Conservation (phyloP, 2,797 vertebrate species). For the Esox masquinongy region DNA sequence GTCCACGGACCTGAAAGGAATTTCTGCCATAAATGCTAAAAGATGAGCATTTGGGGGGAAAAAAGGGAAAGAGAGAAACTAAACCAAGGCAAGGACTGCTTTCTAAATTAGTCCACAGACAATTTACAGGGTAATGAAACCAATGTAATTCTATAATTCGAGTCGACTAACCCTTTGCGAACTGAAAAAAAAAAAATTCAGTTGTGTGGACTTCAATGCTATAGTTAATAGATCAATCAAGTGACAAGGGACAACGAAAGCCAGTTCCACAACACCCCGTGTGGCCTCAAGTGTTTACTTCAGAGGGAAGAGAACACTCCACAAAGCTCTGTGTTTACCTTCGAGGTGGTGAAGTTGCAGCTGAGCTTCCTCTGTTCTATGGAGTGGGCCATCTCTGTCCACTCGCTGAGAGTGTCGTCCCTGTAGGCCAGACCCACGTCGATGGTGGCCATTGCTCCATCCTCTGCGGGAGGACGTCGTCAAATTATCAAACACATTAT, state of each 20-base stretch:
- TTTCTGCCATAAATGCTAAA: too few species aligned
- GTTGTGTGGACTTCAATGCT: background rate
- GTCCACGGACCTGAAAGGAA: too few species aligned
- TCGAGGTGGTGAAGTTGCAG: constrained; percentile 84
- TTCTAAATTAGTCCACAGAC: too few species aligned
- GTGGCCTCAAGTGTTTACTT: background rate
- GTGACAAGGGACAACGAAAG: background rate
- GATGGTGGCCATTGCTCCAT: constrained; percentile 84
- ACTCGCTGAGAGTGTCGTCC: constrained; percentile 80
- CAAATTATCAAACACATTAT: background rate
- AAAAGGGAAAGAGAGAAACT: too few species aligned
- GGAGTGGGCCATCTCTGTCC: constrained; percentile 90
- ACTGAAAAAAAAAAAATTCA: too few species aligned
- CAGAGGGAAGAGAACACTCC: background rate
- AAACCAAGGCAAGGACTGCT: too few species aligned
- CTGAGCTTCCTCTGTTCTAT: constrained; percentile 87
- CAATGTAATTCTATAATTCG: too few species aligned
- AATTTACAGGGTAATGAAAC: too few species aligned
- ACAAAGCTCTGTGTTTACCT: constrained; percentile 69
- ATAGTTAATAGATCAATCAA: background rate
- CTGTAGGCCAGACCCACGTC: constrained; percentile 91
- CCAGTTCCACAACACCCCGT: background rate
- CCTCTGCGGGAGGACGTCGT: constrained; percentile 70
- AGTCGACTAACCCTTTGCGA: too few species aligned
- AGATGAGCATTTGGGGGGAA: too few species aligned